phyloP scores from a whole-genome alignment of 2,797 vertebrate species.

The Otolemur crassicaudatus region DNA sequence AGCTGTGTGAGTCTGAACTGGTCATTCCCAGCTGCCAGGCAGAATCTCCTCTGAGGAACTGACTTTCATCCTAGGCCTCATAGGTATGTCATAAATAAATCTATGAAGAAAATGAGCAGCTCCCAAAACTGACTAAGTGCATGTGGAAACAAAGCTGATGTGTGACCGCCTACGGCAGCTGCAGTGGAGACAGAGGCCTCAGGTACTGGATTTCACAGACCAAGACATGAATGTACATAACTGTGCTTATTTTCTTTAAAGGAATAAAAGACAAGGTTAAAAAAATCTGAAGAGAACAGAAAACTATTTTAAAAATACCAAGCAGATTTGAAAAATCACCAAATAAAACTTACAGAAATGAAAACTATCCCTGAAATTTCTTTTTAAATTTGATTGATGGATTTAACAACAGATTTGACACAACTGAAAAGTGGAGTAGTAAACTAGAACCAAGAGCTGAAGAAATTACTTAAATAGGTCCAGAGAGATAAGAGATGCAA shows the following conservation, averaged over 20 bases:
- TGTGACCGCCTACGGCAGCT: too few relatives aligned
- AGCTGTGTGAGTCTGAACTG: too few relatives aligned
- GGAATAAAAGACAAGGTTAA: neutral
- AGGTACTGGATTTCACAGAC: neutral
- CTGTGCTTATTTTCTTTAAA: neutral
- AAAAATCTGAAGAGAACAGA: neutral
- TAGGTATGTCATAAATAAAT: neutral
- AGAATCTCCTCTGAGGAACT: neutral
- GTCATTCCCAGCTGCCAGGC: neutral
- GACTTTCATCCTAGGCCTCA: neutral
- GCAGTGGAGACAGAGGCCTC: too few relatives aligned
- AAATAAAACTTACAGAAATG: neutral
- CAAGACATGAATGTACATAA: too few relatives aligned
- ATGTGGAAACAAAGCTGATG: rapidly evolving
- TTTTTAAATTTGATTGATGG: too few relatives aligned
- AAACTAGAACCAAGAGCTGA: neutral
- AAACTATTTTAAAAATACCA: neutral
- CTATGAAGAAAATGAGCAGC: too few relatives aligned
- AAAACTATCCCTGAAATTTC: neutral
- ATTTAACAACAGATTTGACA: neutral
- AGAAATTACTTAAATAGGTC: neutral
- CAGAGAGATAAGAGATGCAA: neutral
- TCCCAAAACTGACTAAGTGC: rapidly evolving
- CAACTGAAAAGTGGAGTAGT: neutral
- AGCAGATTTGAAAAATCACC: neutral